Evolutionary conservation across 2,113 vertebrate species (phyloP).

Genomic region (Campylomormyrus tamandua): DNA sequence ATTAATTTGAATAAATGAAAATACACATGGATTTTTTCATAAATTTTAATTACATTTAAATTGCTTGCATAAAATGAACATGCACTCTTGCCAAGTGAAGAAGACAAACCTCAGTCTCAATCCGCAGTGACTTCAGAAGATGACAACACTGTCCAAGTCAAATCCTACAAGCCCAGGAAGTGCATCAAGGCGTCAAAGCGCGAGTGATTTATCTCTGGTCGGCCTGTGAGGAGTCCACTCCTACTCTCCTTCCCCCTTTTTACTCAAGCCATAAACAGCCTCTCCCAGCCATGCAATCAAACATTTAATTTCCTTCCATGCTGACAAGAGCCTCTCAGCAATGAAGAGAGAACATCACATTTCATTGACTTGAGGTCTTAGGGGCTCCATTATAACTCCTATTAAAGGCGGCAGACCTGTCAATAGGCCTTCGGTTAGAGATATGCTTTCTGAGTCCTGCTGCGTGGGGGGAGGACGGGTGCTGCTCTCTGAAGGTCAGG

Average conservation of each 20-base stretch:
- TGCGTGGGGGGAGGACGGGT: neutral
- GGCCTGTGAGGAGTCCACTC: neutral
- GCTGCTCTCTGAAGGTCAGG: slow-evolving; percentile 43
- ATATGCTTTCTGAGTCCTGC: slow-evolving; percentile 39
- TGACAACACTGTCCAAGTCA: neutral
- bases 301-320: slow-evolving; percentile 54
- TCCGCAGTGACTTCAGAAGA: neutral
- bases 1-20: slow-evolving; percentile 11
- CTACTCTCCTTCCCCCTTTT: neutral
- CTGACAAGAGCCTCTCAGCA: slow-evolving; percentile 51
- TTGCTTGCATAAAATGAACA: neutral
- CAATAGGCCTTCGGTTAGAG: slow-evolving; percentile 60
- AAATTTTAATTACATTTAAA: neutral
- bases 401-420: slow-evolving; percentile 48
- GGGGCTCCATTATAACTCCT: slow-evolving; percentile 51
- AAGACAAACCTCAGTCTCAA: neutral
- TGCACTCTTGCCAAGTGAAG: neutral
- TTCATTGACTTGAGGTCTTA: slow-evolving; percentile 52
- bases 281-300: slow-evolving; percentile 52
- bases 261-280: slow-evolving; percentile 27
- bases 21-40: neutral
- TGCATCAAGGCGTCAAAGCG: neutral
- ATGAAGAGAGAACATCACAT: slow-evolving; percentile 43
- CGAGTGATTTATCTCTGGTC: neutral
- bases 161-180: neutral